Base-by-base conservation (phyloP, 2,113 vertebrate genomes). In the Cryptomyrus ogoouensis region DNA sequence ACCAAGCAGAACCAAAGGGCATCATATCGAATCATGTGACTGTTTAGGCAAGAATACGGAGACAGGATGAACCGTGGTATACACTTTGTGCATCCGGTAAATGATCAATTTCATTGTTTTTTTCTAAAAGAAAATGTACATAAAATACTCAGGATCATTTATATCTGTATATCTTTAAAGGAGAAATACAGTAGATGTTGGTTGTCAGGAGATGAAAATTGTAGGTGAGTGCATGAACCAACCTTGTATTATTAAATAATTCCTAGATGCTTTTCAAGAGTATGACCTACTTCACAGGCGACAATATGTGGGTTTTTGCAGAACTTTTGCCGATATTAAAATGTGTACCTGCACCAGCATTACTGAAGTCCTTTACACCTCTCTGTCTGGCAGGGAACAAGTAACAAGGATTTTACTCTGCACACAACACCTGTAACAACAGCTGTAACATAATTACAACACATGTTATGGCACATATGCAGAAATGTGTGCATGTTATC, bases 391-490 rank as follows among this genome's bases (percentile, higher is more conserved):
- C 85, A 87, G 13, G 44, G n/a, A 87, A 87, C 15, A 56, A 35
- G 50, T 87, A 86, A 86, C 46, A 56, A 56, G 85, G n/a, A 56
- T 87, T 87, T 56, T 56, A 56, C 50, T 53, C 85, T 35, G 85
- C 15, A 49, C 27, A 19, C 50, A 87, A 87, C 85, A 87, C 85
- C 85, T 87, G 85, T 87, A 87, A 56, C 49, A 87, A 87, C 85
- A 87, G 85, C 85, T 87, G 85, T 87, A 87, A 87, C 85, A 56
- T 87, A 87, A 87, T 87, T 87, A 87, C 85, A 87, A 87, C 85
- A 87, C 85, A 87, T 86, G 84, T 87, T 87, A 42, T 87, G 50
- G 85, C 85, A 87, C 85, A 87, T 87, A 87, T 87, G 85, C 85
- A 87, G 85, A 87, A 53, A 87, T 56, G 85, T 87, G 83, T 47